A percentile compares a stretch with the other conserved stretches of the same genome.
Evolutionary conservation across 2,888 invertebrate genomes (phyloP).

Genomic region (Bruchidius siliquastri): DNA sequence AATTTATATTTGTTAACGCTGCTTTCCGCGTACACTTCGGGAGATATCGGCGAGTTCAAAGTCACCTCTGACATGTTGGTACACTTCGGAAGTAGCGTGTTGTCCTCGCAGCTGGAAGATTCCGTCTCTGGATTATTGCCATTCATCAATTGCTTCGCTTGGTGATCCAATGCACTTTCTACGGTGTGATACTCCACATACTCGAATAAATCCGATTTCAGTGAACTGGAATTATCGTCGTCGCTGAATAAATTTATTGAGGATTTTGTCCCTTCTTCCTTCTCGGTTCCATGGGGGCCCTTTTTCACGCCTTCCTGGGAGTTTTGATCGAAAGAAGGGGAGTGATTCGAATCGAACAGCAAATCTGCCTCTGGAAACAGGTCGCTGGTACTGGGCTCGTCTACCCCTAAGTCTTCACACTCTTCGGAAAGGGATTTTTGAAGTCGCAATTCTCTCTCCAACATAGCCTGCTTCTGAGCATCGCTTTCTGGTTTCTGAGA

Average conservation of each 20-base stretch:
- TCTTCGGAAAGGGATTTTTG: slow-evolving; percentile 74
- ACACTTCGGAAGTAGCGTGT: slow-evolving; percentile 43
- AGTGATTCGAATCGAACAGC: slow-evolving; percentile 67
- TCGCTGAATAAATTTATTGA: slow-evolving; percentile 43
- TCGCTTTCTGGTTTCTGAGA: slow-evolving; percentile 38
- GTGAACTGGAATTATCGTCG: slow-evolving; percentile 38
- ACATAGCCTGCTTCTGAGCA: slow-evolving; percentile 49
- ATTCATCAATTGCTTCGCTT: slow-evolving; percentile 37
- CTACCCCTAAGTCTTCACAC: slow-evolving; percentile 74
- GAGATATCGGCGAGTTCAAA: slow-evolving; percentile 44
- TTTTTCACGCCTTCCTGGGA: slow-evolving; percentile 45
- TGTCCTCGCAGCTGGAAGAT: slow-evolving; percentile 38
- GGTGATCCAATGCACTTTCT: slow-evolving; percentile 37
- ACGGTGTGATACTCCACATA: slow-evolving; percentile 41
- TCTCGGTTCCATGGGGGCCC: slow-evolving; percentile 19
- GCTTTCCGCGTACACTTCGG: slow-evolving; percentile 37
- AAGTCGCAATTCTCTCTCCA: slow-evolving; percentile 54
- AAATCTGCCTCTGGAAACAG: slow-evolving; percentile 74
- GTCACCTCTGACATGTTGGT: slow-evolving; percentile 46
- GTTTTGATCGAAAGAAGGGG: slow-evolving; percentile 60
- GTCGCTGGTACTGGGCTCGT: slow-evolving; percentile 75
- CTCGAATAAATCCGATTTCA: slow-evolving; percentile 44
- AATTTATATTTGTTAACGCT: slow-evolving; percentile 45
- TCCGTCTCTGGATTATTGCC: slow-evolving; percentile 35
- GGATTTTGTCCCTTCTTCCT: slow-evolving; percentile 37